These are phyloP conservation scores for Drosophila mayri DNA, from an alignment of 1,140 invertebrate genomes.

Conservation along the genomic window DNA sequence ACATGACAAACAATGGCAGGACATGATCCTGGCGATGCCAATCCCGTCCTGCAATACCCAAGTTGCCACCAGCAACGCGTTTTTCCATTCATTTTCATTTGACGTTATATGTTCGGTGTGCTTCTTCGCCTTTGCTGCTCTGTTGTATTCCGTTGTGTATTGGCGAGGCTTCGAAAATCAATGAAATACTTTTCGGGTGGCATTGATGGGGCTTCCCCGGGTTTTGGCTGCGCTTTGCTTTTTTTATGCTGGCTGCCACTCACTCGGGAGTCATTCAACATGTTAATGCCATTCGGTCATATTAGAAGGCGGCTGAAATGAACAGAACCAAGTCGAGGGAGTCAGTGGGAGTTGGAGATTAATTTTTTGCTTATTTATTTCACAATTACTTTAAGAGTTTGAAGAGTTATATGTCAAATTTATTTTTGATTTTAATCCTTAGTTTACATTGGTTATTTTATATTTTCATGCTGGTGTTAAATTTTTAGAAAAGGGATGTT, in stretches of 20 bases:
- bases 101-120: conserved; percentile 19
- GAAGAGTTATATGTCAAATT: background rate
- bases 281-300: conserved; percentile 61
- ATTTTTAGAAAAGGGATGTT: background rate
- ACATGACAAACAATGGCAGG: conserved; percentile 36
- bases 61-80: conserved; percentile 39
- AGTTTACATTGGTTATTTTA: too few species aligned
- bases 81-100: conserved; percentile 47
- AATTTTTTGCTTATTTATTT: background rate
- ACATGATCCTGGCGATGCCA: conserved; percentile 15
- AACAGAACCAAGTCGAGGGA: conserved; percentile 21
- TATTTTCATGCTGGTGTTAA: background rate
- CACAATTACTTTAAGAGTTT: background rate
- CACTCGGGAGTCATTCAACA: conserved; percentile 64
- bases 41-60: conserved; percentile 17
- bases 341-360: background rate
- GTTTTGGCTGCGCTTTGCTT: conserved; percentile 77
- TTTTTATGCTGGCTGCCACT: conserved; percentile 62
- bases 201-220: conserved; percentile 72
- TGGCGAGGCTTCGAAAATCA: conserved; percentile 79
- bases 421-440: too few species aligned
- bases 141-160: conserved; percentile 53
- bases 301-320: conserved; percentile 50
- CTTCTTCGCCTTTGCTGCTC: conserved; percentile 23
- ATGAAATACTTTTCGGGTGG: conserved; percentile 83